Evolutionary conservation across 2,113 vertebrate genomes (phyloP), one percentile per base, ranked within the genome.

Genomic region (Piprites chloris): DNA sequence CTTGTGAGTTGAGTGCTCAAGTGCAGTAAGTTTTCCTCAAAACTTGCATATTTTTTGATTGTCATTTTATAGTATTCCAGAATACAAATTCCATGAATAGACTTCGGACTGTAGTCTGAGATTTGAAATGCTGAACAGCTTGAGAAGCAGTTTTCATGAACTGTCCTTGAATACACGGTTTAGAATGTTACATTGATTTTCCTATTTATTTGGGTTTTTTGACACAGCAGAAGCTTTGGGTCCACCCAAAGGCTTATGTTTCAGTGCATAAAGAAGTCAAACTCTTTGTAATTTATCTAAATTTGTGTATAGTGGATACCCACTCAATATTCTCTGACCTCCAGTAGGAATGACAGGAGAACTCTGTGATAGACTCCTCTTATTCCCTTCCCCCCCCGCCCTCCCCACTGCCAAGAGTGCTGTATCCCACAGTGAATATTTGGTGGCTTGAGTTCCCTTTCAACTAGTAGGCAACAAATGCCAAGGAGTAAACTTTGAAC

Each of bases 401-500:
- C 5, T 30, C 18, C 30, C 4, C 13, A n/a, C n/a, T n/a, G n/a
- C n/a, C 5, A 33, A 56, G 33, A 42, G 13, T 73, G 20, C 19
- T 72, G 14, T 67, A 62, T 87, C 39, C 55, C 42, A 37, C 19
- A 39, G 16, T 32, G 72, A 76, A 14, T 91, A 18, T 50, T 91
- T 44, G 47, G n/a, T 67, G n/a, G 6, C 15, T 92, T 44, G 41
- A 55, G 49, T 81, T 93, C 44, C 50, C n/a, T 94, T 85, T 93
- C 39, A 92, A 20, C 39, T 71, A 73, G 33, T 75, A 63, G 68
- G 46, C 58, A 89, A 12, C 14, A 78, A 47, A 59, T 46, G 14
- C 46, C n/a, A 58, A 86, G 53, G 47, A 73, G 22, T 62, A 77
- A 93, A 90, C 91, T 94, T 97, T 95, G 90, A 85, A 89, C 94